Conservation (phyloP, 2,888 invertebrate species). For the Anagyrus pseudococci region DNA sequence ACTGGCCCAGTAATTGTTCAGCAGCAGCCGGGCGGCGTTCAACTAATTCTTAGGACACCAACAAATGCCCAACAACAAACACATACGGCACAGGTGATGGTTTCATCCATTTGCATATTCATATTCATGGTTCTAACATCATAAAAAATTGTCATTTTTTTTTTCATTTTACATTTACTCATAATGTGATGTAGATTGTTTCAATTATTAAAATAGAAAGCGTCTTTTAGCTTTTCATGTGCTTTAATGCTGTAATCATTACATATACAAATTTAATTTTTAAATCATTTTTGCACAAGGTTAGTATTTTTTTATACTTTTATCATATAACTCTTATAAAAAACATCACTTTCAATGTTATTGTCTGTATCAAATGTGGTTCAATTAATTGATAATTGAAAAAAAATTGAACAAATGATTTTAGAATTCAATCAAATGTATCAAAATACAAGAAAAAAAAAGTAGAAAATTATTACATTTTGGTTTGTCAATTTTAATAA, state of each 20-base stretch:
- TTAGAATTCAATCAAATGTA: conserved; percentile 19
- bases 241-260: conserved; percentile 27
- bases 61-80: conserved; percentile 62
- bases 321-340: too few species aligned
- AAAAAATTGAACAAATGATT: conserved; percentile 7
- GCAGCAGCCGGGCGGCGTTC: conserved; percentile 73
- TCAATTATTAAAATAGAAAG: conserved; percentile 11
- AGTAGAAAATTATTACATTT: too few species aligned
- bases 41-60: conserved; percentile 74
- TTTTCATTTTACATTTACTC: conserved; percentile 20
- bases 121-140: conserved; percentile 34
- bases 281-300: too few species aligned
- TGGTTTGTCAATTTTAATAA: too few species aligned
- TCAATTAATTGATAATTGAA: too few species aligned
- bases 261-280: too few species aligned
- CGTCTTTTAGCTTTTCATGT: conserved; percentile 27
- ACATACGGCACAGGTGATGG: conserved; percentile 62
- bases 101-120: conserved; percentile 53
- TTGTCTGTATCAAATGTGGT: too few species aligned
- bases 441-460: too few species aligned
- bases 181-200: not conserved
- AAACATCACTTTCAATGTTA: too few species aligned
- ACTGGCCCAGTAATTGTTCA: conserved; percentile 68
- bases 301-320: too few species aligned
- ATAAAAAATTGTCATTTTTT: not conserved